Evolutionary conservation across 2,113 vertebrate species (phyloP).

Genomic region (Neomonachus schauinslandi): DNA sequence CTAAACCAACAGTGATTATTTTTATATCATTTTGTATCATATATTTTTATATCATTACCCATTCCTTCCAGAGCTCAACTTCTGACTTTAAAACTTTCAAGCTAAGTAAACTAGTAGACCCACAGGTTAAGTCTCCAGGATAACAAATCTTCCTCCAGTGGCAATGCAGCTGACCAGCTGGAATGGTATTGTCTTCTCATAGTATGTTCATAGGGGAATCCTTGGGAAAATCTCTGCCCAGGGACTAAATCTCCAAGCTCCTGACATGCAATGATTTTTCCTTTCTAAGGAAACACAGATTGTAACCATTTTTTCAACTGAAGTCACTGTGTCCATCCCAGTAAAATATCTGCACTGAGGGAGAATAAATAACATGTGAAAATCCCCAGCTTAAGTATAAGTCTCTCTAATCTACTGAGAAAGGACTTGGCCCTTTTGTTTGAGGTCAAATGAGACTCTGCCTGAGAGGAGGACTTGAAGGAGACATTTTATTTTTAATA

Average conservation of each 20-base stretch:
- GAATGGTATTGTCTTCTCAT: slow-evolving; percentile 18
- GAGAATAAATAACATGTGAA: slow-evolving; percentile 67
- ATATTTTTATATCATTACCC: background rate
- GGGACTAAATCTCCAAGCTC: slow-evolving; percentile 40
- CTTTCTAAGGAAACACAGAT: slow-evolving; percentile 57
- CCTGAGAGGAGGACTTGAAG: background rate
- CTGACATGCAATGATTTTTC: slow-evolving; percentile 55
- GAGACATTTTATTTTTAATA: slow-evolving; percentile 46
- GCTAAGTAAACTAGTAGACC: slow-evolving; percentile 20
- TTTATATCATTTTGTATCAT: background rate
- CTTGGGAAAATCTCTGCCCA: slow-evolving; percentile 49
- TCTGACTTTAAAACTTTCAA: slow-evolving; percentile 57
- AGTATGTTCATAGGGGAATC: background rate
- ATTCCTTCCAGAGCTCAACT: slow-evolving; percentile 40
- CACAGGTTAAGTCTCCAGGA: background rate
- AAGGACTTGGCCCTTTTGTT: background rate
- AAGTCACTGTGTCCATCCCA: slow-evolving; percentile 21
- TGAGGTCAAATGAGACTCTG: slow-evolving; percentile 48
- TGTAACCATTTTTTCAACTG: slow-evolving; percentile 50
- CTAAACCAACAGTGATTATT: background rate
- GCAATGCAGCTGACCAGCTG: background rate
- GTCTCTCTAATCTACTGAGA: slow-evolving; percentile 59
- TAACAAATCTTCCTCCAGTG: slow-evolving; percentile 30
- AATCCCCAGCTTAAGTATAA: slow-evolving; percentile 49
- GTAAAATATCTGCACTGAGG: slow-evolving; percentile 61